Evolutionary conservation across 2,113 vertebrate genomes (phyloP).

Genomic region (Onychostruthus taczanowskii): DNA sequence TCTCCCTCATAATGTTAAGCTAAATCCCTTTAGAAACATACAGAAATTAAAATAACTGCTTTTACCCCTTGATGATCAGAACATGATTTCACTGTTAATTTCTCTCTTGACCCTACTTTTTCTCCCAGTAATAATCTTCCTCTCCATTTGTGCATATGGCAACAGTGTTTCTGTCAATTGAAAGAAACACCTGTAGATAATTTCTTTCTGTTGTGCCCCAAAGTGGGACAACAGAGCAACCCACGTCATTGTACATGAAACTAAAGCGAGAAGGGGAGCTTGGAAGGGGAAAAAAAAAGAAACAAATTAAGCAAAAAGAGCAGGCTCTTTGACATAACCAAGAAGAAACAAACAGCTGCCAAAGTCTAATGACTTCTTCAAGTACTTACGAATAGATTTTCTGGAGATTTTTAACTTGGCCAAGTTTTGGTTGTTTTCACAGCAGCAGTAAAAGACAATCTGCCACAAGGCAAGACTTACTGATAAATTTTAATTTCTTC

Average conservation of each 20-base stretch:
- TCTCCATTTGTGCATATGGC: background rate
- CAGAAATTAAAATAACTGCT: background rate
- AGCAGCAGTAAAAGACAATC: background rate
- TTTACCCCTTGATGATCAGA: background rate
- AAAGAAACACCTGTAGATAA: background rate
- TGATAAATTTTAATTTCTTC: background rate
- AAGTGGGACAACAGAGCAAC: background rate
- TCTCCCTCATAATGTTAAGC: background rate
- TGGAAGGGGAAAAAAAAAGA: accelerated
- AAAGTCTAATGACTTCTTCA: background rate
- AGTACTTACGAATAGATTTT: conserved; percentile 23
- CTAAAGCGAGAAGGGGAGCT: accelerated
- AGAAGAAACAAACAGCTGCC: background rate
- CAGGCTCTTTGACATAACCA: background rate
- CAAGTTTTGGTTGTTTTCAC: background rate
- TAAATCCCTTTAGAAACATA: background rate
- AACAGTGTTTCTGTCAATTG: background rate
- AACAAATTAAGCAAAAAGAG: background rate
- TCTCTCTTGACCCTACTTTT: background rate
- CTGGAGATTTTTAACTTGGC: background rate
- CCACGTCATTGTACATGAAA: background rate
- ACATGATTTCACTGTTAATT: background rate
- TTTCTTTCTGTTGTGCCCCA: background rate
- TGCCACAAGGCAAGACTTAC: background rate
- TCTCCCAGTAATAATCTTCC: background rate